These are phyloP conservation scores for Sardina pilchardus DNA, from an alignment of 2,113 vertebrate species.

Conservation along the genomic window DNA sequence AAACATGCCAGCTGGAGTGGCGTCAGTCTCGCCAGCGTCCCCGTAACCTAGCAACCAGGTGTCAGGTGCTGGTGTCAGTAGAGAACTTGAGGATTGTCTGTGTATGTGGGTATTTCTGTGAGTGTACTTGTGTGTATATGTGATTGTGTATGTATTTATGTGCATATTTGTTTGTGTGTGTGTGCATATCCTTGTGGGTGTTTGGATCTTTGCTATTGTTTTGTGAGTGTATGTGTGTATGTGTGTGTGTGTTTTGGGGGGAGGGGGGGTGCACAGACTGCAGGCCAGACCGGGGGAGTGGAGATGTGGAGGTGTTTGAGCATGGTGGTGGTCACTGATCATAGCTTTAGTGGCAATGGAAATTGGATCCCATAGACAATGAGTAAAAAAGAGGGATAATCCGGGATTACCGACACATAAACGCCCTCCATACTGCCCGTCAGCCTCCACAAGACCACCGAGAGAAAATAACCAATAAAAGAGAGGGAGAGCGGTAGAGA, in stretches of 20 bases:
- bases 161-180: background rate
- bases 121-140: background rate
- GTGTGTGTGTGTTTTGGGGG: background rate
- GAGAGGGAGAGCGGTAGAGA: background rate
- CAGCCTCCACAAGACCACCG: background rate
- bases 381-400: conserved; percentile 46
- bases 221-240: background rate
- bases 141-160: background rate
- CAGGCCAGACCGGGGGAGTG: background rate
- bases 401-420: conserved; percentile 37
- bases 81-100: no score
- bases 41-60: no score
- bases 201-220: no score
- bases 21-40: no score
- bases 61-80: no score
- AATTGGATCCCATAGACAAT: conserved; percentile 30
- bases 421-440: background rate
- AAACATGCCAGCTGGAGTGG: no score
- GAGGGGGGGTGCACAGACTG: background rate
- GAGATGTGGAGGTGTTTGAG: background rate
- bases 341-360: conserved; percentile 25
- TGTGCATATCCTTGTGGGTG: background rate
- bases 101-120: background rate
- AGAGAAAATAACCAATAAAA: background rate
- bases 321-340: background rate